Percentiles rank a stretch among this genome's conserved stretches.
Conservation (phyloP, 2,113 vertebrate genomes). For the Brachypteracias leptosomus region DNA sequence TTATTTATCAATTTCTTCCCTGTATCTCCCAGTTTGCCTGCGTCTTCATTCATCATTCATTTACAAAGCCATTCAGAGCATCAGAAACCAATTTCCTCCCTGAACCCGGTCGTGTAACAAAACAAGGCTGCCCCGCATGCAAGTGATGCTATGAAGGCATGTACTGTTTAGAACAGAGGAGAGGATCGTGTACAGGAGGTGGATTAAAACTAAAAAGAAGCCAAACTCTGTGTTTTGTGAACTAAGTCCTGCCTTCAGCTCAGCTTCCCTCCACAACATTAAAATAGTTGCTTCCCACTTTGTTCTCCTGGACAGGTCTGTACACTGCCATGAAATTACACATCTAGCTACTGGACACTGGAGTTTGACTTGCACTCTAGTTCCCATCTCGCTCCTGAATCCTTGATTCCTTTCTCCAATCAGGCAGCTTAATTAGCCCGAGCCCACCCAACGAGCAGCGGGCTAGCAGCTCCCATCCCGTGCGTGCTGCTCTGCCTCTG, state of each 20-base stretch:
- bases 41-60: constrained; percentile 53
- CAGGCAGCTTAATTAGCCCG: not conserved
- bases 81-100: constrained; percentile 64
- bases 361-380: not conserved
- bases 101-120: not conserved
- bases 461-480: not conserved
- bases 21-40: not conserved
- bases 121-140: not conserved
- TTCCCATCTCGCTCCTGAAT: not conserved
- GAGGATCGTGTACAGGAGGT: not conserved
- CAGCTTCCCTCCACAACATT: not conserved
- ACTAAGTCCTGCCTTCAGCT: not conserved
- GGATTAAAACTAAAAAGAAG: not conserved
- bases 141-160: not conserved
- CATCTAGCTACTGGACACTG: not conserved
- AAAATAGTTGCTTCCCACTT: not conserved
- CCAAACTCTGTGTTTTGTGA: not conserved
- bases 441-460: constrained; percentile 51
- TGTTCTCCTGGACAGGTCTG: not conserved
- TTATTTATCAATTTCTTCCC: constrained; percentile 27
- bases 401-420: not conserved
- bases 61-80: constrained; percentile 35
- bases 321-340: not conserved
- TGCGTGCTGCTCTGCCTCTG: constrained; percentile 24
- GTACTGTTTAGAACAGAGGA: not conserved